These are phyloP conservation scores for Sinocyclocheilus anshuiensis DNA, from an alignment of 2,113 vertebrate species.

Conservation along the genomic window DNA sequence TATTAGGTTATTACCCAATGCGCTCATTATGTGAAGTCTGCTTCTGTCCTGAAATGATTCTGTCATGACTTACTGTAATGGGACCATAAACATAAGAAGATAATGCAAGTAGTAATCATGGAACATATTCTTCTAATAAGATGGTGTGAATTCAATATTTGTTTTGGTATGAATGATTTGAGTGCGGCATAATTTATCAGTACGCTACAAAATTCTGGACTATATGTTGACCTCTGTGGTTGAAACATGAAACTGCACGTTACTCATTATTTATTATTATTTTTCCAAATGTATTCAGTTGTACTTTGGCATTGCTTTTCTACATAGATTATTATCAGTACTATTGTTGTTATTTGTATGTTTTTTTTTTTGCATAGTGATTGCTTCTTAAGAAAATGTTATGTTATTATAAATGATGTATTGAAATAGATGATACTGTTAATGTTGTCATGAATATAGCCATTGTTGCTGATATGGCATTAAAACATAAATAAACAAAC, in stretches of 20 bases:
- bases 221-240: not conserved
- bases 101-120: slow-evolving; percentile 27
- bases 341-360: too few relatives aligned
- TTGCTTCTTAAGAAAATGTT: too few relatives aligned
- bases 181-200: not conserved
- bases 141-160: not conserved
- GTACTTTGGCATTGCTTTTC: not conserved
- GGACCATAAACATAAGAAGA: slow-evolving; percentile 33
- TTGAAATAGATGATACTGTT: too few relatives aligned
- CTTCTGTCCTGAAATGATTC: slow-evolving; percentile 1
- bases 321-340: too few relatives aligned
- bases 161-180: slow-evolving; percentile 20
- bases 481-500: too few relatives aligned
- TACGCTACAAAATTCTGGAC: not conserved
- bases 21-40: slow-evolving; percentile 19
- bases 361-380: too few relatives aligned
- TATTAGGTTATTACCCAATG: slow-evolving; percentile 31
- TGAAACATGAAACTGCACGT: not conserved
- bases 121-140: slow-evolving; percentile 18
- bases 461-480: too few relatives aligned
- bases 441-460: too few relatives aligned
- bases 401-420: too few relatives aligned
- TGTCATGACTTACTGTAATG: slow-evolving; percentile 1
- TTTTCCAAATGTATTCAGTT: too few relatives aligned
- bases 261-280: not conserved